These are phyloP conservation scores for Diceros bicornis DNA, from an alignment of 2,797 vertebrate genomes.

Conservation along the genomic window DNA sequence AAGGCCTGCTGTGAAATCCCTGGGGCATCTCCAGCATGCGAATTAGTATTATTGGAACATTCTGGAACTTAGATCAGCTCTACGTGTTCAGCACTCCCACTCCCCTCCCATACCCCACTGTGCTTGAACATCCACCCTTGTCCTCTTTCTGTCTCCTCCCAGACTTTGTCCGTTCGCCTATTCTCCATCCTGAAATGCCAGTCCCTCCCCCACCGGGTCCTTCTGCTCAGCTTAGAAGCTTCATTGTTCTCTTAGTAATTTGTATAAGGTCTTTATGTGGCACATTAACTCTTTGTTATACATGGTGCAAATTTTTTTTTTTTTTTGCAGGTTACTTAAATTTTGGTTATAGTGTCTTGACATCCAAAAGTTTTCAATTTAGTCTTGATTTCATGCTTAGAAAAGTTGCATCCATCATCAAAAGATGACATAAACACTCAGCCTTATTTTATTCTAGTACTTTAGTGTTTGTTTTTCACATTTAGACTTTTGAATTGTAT, in stretches of 20 bases:
- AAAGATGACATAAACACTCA: background rate
- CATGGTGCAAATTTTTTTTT: rapidly evolving
- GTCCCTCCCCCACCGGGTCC: background rate
- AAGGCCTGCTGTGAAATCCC: background rate
- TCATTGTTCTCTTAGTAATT: background rate
- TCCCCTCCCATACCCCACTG: background rate
- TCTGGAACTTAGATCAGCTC: rapidly evolving
- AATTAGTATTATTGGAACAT: rapidly evolving
- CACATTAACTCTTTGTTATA: background rate
- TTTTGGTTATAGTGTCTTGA: background rate
- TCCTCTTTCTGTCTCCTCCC: rapidly evolving
- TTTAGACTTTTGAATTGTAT: background rate
- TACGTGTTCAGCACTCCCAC: rapidly evolving
- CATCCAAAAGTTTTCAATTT: background rate
- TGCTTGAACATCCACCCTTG: background rate
- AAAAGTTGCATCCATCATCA: background rate
- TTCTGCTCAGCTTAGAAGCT: background rate
- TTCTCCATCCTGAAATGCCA: background rate
- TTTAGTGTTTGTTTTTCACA: background rate
- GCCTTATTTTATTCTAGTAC: background rate
- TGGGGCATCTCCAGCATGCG: background rate
- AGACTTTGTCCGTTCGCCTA: rapidly evolving
- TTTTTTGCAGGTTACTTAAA: background rate
- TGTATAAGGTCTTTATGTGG: rapidly evolving
- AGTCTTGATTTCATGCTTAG: background rate